Evolutionary conservation across 2,797 vertebrate species (phyloP), one percentile per base, ranked within the genome.

Genomic region (Morelia viridis): DNA sequence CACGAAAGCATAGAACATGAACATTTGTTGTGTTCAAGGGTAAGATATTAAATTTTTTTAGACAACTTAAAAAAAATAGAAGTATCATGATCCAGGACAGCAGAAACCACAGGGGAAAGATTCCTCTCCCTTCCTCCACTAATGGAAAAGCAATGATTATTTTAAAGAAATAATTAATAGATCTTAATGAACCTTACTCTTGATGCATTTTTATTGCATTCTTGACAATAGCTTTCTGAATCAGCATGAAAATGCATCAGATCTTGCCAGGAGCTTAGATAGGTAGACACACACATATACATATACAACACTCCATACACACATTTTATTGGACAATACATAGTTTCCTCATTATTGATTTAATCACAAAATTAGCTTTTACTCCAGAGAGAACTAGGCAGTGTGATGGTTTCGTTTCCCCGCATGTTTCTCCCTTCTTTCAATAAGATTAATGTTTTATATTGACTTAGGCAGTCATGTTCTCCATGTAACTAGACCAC

Each of bases 161-260:
- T 96, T 97, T 96, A 95, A 96, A 92, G 94, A 95, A 91, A 93
- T 95, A 95, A 94, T 96, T 97, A 96, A 95, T 96, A 94, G 94
- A 90, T 96, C 94, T 96, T 96, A 97, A 95, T 95, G 95, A 96
- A 92, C 93, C 94, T 93, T 92, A 91, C 94, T 96, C 94, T 95
- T 92, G 95, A 95, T 94, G 93, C 91, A 96, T 94, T 96, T 94
- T 93, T 92, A 92, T 94, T 96, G 96, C 95, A 92, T 88, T 96
- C 95, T 96, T 95, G 90, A 96, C 93, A 97, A 93, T 94, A 91
- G 90, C 93, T 93, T 93, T 87, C 89, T 92, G 95, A 96, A 95
- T 96, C 94, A 95, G 95, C 91, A 92, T 90, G 91, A 90, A 87
- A 95, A 94, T 92, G 94, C 95, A 94, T 96, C 96, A 95, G 92